Percentiles rank a stretch among this genome's conserved stretches.
These are phyloP conservation scores for Apis florea DNA, from an alignment of 1,140 invertebrate genomes.

Conservation along the genomic window DNA sequence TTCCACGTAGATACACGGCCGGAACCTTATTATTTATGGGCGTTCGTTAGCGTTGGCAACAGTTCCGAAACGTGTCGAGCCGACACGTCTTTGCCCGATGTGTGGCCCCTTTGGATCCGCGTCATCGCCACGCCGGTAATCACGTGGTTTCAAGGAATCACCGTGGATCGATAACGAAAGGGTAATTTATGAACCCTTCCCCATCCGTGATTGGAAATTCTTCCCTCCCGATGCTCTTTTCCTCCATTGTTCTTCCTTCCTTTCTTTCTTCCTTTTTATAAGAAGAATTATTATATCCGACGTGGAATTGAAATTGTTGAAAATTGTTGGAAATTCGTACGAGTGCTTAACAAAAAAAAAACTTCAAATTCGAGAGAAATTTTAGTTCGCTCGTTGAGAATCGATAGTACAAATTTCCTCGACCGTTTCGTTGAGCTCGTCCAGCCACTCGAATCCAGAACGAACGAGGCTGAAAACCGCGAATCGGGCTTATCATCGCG, in stretches of 20 bases:
- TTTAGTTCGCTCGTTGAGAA: too few relatives aligned
- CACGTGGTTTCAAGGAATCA: conserved; percentile 35
- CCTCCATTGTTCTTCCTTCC: too few relatives aligned
- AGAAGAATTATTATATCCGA: too few relatives aligned
- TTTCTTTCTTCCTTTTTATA: background rate
- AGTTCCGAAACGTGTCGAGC: conserved; percentile 62
- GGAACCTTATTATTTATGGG: conserved; percentile 69
- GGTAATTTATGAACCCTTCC: conserved; percentile 36
- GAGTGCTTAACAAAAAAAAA: too few relatives aligned
- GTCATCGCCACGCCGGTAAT: conserved; percentile 50
- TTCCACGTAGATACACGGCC: conserved; percentile 56
- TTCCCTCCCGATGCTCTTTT: background rate
- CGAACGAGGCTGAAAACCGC: background rate
- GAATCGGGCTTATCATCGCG: conserved; percentile 3
- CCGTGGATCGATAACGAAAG: conserved; percentile 40
- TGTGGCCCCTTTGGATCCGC: conserved; percentile 57
- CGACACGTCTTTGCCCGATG: conserved; percentile 51
- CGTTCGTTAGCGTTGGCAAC: conserved; percentile 71
- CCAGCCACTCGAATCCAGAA: background rate
- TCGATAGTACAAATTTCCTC: too few relatives aligned
- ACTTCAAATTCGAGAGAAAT: too few relatives aligned
- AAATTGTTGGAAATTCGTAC: too few relatives aligned
- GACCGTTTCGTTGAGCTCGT: too few relatives aligned
- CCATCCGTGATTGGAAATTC: conserved; percentile 42
- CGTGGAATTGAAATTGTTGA: too few relatives aligned